Evolutionary conservation across 2,797 vertebrate species (phyloP), one percentile per base, ranked within the genome.

Genomic region (Sebastes flavidus): DNA sequence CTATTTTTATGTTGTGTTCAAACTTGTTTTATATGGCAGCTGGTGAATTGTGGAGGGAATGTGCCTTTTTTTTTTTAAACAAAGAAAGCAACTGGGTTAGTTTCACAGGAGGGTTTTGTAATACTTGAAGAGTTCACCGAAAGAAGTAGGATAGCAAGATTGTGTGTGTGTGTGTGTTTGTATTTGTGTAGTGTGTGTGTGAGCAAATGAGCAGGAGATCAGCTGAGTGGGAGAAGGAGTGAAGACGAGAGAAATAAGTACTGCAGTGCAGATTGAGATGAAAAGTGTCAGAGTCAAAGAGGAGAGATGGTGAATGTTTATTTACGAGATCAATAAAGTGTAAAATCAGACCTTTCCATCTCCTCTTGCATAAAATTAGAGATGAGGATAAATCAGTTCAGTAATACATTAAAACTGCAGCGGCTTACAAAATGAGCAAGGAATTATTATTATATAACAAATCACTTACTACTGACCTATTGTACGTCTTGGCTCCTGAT

Each of bases 21-120:
- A 77, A 63, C 61, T 81, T 30, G 54, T 58, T 76, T 87, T 63
- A 79, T 82, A 85, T 58, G 62, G 65, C 74, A 85, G 77, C 55
- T 75, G 73, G 8, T 5, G 34, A 65, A 52, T 49, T 82, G 25
- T 24, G 25, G 65, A 10, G 52, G 5, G 29, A 72, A 25, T 72
- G 9, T 3, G 16, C 2, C 20, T 29, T 18, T 60, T 63, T 60
- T 60, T 38, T 66, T 59, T 30, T 10, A 56, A 5, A 70, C 4
- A n/a, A 59, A 69, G 5, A 75, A 76, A 63, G 27, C 14, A 75
- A 30, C 18, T 42, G 32, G 38, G 22, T 70, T 84, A n/a, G 56
- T 82, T 77, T 73, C 22, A 68, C 38, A 66, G 38, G 29, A 69
- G 18, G 29, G 42, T 61, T 52, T 59, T 24, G 38, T 24, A 38